Evolutionary conservation across 1,140 invertebrate genomes (phyloP), one percentile per base, ranked within the genome.

Genomic region (Manduca sexta): DNA sequence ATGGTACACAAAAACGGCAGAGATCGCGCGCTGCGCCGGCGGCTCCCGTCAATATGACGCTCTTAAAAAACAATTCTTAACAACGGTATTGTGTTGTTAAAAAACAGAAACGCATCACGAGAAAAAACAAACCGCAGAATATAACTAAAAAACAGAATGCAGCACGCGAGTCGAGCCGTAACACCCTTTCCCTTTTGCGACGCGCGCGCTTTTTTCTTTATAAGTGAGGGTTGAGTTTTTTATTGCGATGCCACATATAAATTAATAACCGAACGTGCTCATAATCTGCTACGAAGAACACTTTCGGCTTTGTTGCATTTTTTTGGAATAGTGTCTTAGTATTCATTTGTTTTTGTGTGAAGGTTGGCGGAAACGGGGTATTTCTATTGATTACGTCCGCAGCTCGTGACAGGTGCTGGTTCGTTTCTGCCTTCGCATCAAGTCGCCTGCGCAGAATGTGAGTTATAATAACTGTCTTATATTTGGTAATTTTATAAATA

Each of bases 251-350:
- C 65, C 69, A 74, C 79, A 69, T 83, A 85, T 83, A 85, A 85
- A 85, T 85, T 85, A 85, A 85, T 85, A 85, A 82, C 77, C 69
- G 76, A 82, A 84, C 73, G 77, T 79, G 77, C 74, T 81, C 69
- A 76, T 85, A 83, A 85, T 85, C 82, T 83, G 76, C 74, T 64
- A 72, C 53, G 66, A 56, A 71, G 75, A 82, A 85, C 82, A 85
- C 82, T 85, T 85, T 83, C 81, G 75, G 62, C 81, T 79, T 82
- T 83, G 68, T 78, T 76, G 46, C 62, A 62, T 76, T 73, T 67
- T 66, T 68, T 41, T 60, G 34, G 34, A 29, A 42, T 33, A 52
- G n/a, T n/a, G n/a, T 64, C 60, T 71, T 65, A 62, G 63, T 47
- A 60, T 71, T 73, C 72, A 74, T 83, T 80, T 82, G 75, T 84